A percentile compares a stretch with the other conserved stretches of the same genome.
Conservation (phyloP, 2,888 invertebrate species). For the Polymixis lichenea region DNA sequence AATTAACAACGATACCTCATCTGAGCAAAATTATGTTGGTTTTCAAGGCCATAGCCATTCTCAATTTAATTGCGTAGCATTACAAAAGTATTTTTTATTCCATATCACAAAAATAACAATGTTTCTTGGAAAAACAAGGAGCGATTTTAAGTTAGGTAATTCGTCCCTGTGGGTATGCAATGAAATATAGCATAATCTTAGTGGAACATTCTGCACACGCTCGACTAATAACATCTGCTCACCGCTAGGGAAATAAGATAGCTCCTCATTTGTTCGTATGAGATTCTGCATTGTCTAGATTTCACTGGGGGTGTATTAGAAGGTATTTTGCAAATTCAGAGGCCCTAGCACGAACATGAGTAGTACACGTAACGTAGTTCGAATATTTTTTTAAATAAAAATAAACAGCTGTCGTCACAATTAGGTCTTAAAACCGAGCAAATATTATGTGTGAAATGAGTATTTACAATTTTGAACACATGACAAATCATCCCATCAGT, state of each 20-base stretch:
- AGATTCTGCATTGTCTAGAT: conserved; percentile 3
- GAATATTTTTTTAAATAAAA: not conserved
- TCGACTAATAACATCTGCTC: conserved; percentile 9
- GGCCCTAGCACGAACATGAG: not conserved
- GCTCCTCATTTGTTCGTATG: conserved; percentile 19
- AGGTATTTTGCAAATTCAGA: not conserved
- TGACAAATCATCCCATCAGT: not conserved
- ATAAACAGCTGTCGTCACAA: too few relatives aligned
- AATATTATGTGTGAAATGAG: not conserved
- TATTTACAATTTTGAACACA: not conserved
- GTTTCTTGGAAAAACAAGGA: not conserved
- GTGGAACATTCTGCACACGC: not conserved
- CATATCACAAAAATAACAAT: not conserved
- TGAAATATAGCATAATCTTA: conserved; percentile 14
- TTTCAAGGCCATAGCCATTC: not conserved
- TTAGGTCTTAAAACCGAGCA: too few relatives aligned
- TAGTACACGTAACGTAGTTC: not conserved
- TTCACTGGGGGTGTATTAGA: conserved; percentile 1
- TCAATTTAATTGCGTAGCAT: not conserved
- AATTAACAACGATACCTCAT: not conserved
- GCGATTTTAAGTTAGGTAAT: not conserved
- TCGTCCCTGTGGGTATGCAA: not conserved
- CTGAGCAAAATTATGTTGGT: not conserved
- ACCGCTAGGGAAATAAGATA: conserved; percentile 49
- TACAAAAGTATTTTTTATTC: not conserved